phyloP scores from a whole-genome alignment of 2,113 vertebrate genomes.

The Trematocara variabile region DNA sequence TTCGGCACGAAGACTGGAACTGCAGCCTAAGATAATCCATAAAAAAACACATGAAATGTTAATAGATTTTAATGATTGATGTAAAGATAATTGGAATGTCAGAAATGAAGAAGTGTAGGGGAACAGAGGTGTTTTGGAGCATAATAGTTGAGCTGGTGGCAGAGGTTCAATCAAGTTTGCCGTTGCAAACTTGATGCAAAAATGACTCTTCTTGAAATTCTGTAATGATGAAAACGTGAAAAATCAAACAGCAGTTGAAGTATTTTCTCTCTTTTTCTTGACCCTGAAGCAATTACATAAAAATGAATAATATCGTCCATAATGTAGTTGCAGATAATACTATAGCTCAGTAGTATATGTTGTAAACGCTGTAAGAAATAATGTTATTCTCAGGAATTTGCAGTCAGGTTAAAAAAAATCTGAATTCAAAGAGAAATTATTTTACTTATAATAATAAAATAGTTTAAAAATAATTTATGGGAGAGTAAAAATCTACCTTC shows the following conservation, averaged over 20 bases:
- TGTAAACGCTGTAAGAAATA: constrained; percentile 21
- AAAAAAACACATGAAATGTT: constrained; percentile 60
- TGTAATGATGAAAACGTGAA: constrained; percentile 40
- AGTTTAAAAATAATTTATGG: not conserved
- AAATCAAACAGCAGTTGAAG: constrained; percentile 29
- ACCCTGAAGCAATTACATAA: constrained; percentile 35
- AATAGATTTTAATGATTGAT: constrained; percentile 67
- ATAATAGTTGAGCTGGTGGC: constrained; percentile 41
- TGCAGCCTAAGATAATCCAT: constrained; percentile 38
- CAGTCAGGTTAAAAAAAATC: not conserved
- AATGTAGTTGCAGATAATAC: not conserved
- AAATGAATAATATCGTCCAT: constrained; percentile 13
- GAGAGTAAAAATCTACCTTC: not conserved
- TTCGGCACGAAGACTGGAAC: not conserved
- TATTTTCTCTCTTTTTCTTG: constrained; percentile 23
- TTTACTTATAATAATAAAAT: not conserved
- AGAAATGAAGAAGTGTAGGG: constrained; percentile 53
- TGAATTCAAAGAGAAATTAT: not conserved
- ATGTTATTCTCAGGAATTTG: not conserved
- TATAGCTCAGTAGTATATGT: constrained; percentile 6
- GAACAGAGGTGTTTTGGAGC: constrained; percentile 45
- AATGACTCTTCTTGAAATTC: constrained; percentile 29
- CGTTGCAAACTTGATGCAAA: constrained; percentile 41
- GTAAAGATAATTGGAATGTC: constrained; percentile 65
- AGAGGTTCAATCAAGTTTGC: constrained; percentile 47